Percentiles rank a stretch among this genome's conserved stretches.
Evolutionary conservation across 2,113 vertebrate species (phyloP).

Genomic region (Vulpes ferrilata): DNA sequence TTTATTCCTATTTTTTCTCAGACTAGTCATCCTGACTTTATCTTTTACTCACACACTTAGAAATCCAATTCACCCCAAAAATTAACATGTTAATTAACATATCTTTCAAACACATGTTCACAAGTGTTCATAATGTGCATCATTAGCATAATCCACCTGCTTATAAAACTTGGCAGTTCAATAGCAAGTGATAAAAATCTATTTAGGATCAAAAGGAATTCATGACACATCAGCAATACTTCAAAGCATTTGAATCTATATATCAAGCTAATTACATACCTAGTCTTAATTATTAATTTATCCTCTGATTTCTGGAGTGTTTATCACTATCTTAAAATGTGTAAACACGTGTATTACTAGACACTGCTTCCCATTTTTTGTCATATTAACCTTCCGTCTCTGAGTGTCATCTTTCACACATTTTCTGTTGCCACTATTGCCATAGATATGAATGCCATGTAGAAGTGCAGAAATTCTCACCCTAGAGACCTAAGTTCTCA

Average conservation of each 20-base stretch:
- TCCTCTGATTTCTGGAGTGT: neutral
- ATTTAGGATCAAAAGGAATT: neutral
- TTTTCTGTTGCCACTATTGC: neutral
- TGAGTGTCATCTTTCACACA: neutral
- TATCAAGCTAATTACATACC: neutral
- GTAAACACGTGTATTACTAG: neutral
- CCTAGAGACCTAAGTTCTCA: neutral
- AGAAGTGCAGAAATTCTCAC: neutral
- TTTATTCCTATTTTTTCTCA: neutral
- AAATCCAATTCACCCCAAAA: neutral
- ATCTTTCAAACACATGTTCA: neutral
- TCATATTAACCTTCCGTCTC: neutral
- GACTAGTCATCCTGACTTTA: neutral
- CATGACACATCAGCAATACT: neutral
- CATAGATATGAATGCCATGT: neutral
- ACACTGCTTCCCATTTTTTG: neutral
- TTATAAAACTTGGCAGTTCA: neutral
- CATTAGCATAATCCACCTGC: neutral
- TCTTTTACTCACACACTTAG: neutral
- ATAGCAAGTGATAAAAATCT: neutral
- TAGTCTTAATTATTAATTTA: neutral
- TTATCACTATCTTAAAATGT: neutral
- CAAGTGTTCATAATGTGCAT: neutral
- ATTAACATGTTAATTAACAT: neutral
- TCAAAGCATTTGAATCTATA: neutral